Conservation (phyloP, 2,888 invertebrate genomes). For the Epistrophe eligans region DNA sequence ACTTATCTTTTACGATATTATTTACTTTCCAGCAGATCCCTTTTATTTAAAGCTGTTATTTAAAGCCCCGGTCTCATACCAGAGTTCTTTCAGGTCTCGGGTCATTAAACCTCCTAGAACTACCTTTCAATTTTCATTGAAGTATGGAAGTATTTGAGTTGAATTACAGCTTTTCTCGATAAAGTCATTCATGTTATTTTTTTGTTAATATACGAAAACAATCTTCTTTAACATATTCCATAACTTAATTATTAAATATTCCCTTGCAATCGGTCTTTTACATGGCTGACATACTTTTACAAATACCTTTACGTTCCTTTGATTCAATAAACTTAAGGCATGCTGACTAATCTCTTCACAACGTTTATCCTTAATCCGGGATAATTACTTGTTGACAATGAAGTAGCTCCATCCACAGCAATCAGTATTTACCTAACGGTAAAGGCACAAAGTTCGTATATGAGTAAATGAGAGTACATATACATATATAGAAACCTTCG, state of each 20-base stretch:
- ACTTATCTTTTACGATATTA: no score
- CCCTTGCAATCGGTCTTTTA: neutral
- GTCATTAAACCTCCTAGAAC: no score
- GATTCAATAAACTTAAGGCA: neutral
- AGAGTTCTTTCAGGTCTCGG: no score
- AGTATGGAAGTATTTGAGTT: neutral
- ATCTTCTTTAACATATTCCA: neutral
- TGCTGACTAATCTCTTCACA: neutral
- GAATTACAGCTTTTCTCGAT: neutral
- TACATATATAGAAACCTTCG: neutral
- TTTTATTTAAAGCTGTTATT: no score
- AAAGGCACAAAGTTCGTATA: neutral
- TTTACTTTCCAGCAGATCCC: no score
- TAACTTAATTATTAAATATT: neutral
- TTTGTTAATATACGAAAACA: neutral
- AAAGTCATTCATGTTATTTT: neutral
- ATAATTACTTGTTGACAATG: conserved; percentile 67
- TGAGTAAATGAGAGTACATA: no score
- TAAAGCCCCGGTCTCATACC: no score
- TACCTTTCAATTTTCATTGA: no score
- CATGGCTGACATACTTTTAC: neutral
- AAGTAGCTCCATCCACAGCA: neutral
- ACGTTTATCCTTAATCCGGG: conserved; percentile 15
- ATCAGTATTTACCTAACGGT: neutral
- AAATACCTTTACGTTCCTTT: neutral